Conservation (phyloP, 1,140 invertebrate species). For the Sitodiplosis mosellana region DNA sequence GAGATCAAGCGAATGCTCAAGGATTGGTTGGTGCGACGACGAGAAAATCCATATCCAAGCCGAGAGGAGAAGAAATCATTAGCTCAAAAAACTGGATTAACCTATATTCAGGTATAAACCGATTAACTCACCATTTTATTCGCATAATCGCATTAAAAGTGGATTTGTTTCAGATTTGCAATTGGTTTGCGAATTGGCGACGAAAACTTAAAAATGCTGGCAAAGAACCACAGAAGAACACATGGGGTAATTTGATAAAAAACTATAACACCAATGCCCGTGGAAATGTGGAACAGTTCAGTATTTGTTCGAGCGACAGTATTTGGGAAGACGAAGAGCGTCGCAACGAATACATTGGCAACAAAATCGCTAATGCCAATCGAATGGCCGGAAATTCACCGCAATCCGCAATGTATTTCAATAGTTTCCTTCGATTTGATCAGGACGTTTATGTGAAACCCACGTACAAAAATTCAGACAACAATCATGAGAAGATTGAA, state of each 20-base stretch:
- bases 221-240: constrained; percentile 37
- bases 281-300: constrained; percentile 54
- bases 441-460: too few species aligned
- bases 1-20: constrained; percentile 53
- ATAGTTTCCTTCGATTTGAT: too few species aligned
- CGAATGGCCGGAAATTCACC: neutral
- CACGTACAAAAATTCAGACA: too few species aligned
- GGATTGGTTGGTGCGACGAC: constrained; percentile 45
- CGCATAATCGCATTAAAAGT: neutral
- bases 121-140: neutral
- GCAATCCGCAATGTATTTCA: too few species aligned
- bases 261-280: constrained; percentile 49
- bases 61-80: constrained; percentile 49
- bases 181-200: constrained; percentile 61
- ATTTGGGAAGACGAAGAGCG: constrained; percentile 44
- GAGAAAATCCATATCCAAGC: constrained; percentile 54
- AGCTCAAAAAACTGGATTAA: constrained; percentile 45
- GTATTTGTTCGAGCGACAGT: constrained; percentile 51
- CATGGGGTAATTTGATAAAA: constrained; percentile 51
- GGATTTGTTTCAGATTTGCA: constrained; percentile 37
- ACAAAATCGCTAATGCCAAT: neutral
- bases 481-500: too few species aligned
- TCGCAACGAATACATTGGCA: neutral
- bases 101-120: constrained; percentile 43
- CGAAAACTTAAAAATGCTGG: constrained; percentile 51